These are phyloP conservation scores for Channa argus DNA, from an alignment of 2,113 vertebrate species.

Conservation along the genomic window DNA sequence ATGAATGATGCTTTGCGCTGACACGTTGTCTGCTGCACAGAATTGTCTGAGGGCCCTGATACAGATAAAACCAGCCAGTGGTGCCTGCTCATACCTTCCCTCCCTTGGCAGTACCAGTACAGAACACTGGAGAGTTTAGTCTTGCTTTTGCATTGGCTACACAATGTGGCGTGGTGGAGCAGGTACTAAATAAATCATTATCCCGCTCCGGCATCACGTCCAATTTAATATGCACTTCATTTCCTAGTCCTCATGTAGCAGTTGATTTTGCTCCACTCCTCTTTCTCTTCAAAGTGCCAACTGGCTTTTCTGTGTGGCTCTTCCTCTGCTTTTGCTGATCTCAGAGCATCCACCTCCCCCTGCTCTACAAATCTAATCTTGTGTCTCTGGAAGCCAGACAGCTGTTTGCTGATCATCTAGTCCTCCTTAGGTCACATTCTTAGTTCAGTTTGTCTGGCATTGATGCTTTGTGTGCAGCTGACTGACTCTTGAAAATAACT, in stretches of 20 bases:
- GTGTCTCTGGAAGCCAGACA: slow-evolving; percentile 55
- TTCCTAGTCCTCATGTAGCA: slow-evolving; percentile 33
- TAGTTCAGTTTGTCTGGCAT: slow-evolving; percentile 24
- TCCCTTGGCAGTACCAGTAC: slow-evolving; percentile 43
- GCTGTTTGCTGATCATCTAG: slow-evolving; percentile 63
- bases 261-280: slow-evolving; percentile 16
- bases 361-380: slow-evolving; percentile 50
- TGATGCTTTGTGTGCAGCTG: slow-evolving; percentile 46
- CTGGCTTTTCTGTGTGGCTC: neutral
- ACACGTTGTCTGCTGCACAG: slow-evolving; percentile 17
- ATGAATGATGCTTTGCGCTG: slow-evolving; percentile 20
- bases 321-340: slow-evolving; percentile 47
- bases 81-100: slow-evolving; percentile 38
- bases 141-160: slow-evolving; percentile 70
- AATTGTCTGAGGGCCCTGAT: slow-evolving; percentile 60
- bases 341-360: slow-evolving; percentile 15
- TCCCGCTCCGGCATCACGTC: slow-evolving; percentile 64
- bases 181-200: slow-evolving; percentile 76
- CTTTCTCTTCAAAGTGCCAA: slow-evolving; percentile 8
- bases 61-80: slow-evolving; percentile 51
- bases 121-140: slow-evolving; percentile 54
- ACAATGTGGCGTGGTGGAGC: slow-evolving; percentile 67
- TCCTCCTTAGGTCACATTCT: slow-evolving; percentile 37
- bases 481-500: slow-evolving; percentile 1
- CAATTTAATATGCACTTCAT: slow-evolving; percentile 44